A percentile compares a stretch with the other conserved stretches of the same genome.
Conservation (phyloP, 2,797 vertebrate species). For the Aplochiton taeniatus region DNA sequence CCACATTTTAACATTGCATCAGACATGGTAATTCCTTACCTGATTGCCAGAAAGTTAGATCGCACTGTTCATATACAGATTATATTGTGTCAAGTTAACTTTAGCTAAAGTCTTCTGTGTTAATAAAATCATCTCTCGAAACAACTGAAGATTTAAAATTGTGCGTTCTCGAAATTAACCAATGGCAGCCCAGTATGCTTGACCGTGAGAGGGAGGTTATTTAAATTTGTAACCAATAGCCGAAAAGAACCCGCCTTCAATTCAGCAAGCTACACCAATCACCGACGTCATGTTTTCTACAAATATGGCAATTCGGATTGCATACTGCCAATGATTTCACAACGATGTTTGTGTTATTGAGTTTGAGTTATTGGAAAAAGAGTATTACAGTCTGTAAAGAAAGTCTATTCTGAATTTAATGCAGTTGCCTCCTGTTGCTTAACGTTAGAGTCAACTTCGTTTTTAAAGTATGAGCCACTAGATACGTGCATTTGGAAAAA, state of each 20-base stretch:
- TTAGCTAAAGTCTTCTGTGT: background rate
- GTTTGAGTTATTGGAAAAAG: too few species aligned
- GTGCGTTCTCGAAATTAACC: slow-evolving; percentile 35
- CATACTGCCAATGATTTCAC: background rate
- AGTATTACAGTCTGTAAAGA: too few species aligned
- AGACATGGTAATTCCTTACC: too few species aligned
- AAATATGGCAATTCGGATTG: background rate
- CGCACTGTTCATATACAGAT: too few species aligned
- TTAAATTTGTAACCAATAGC: slow-evolving; percentile 68
- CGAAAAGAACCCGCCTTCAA: background rate
- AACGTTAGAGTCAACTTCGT: too few species aligned
- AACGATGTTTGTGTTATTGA: background rate
- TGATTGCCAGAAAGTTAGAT: too few species aligned
- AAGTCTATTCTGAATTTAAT: too few species aligned
- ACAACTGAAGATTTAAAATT: slow-evolving; percentile 64
- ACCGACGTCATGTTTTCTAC: background rate
- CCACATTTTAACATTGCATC: too few species aligned
- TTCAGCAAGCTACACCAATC: slow-evolving; percentile 36
- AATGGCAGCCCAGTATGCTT: slow-evolving; percentile 35
- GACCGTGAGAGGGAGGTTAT: slow-evolving; percentile 61
- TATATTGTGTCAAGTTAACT: background rate
- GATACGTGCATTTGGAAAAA: too few species aligned
- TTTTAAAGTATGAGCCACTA: too few species aligned
- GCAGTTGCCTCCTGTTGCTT: too few species aligned
- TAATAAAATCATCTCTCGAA: background rate